Conservation (phyloP, 1,140 invertebrate species). For the Diachasma alloeum region DNA sequence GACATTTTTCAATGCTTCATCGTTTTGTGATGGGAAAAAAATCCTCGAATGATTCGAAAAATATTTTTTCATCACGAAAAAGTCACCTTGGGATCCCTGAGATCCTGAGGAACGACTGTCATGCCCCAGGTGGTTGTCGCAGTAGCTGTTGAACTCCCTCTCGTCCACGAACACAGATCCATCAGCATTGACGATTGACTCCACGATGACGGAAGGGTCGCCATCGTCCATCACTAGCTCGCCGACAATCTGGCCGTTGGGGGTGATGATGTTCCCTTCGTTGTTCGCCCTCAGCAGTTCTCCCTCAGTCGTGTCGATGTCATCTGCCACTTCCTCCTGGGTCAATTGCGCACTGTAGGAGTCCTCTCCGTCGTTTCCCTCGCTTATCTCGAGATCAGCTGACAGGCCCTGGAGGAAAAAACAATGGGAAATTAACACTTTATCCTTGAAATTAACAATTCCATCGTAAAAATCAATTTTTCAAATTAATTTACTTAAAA, state of each 20-base stretch:
- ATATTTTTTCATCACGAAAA: no score
- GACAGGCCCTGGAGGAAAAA: slow-evolving; percentile 41
- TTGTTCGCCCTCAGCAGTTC: slow-evolving; percentile 46
- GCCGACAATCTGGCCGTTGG: slow-evolving; percentile 54
- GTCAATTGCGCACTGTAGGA: slow-evolving; percentile 49
- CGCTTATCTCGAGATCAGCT: slow-evolving; percentile 51
- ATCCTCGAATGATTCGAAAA: no score
- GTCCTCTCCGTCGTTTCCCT: slow-evolving; percentile 56
- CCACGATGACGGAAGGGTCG: slow-evolving; percentile 60
- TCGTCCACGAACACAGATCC: slow-evolving; percentile 58
- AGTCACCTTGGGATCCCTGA: slow-evolving; percentile 28
- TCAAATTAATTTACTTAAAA: no score
- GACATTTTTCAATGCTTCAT: no score
- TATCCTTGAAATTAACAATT: neutral
- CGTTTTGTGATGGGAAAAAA: no score
- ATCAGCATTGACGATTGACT: slow-evolving; percentile 57
- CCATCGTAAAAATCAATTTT: no score
- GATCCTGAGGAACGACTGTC: slow-evolving; percentile 43
- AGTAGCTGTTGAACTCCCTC: slow-evolving; percentile 54
- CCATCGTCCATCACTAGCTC: slow-evolving; percentile 57
- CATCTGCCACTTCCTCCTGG: slow-evolving; percentile 53
- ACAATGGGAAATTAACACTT: neutral
- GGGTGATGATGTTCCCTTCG: slow-evolving; percentile 47
- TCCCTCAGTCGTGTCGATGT: slow-evolving; percentile 47
- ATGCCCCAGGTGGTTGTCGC: slow-evolving; percentile 47